A percentile compares a stretch with the other conserved stretches of the same genome.
These are phyloP conservation scores for Oreochromis spilurus DNA, from an alignment of 2,113 vertebrate genomes.

Conservation along the genomic window DNA sequence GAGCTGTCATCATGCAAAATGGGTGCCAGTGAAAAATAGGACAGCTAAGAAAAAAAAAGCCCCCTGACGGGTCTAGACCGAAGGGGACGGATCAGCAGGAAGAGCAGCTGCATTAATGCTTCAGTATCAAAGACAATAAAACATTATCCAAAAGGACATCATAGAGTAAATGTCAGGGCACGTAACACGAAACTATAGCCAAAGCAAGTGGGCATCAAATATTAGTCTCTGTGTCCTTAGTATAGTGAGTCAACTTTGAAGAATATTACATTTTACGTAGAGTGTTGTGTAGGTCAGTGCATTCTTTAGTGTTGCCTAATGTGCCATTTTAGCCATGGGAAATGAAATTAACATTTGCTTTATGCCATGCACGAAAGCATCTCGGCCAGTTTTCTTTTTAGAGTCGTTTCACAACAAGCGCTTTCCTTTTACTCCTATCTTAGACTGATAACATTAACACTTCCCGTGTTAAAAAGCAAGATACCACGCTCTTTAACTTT, in stretches of 20 bases:
- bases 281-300: neutral
- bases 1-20: constrained; percentile 20
- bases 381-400: neutral
- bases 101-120: constrained; percentile 20
- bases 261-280: neutral
- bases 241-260: neutral
- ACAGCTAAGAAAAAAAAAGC: constrained; percentile 52
- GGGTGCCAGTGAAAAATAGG: neutral
- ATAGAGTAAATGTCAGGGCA: neutral
- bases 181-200: neutral
- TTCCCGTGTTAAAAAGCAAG: neutral
- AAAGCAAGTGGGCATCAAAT: neutral
- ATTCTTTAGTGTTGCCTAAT: neutral
- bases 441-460: neutral
- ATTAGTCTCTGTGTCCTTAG: neutral
- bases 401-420: neutral
- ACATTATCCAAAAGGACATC: neutral
- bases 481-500: neutral
- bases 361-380: too few relatives aligned
- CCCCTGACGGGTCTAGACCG: neutral
- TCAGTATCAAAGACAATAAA: neutral
- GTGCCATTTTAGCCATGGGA: too few relatives aligned
- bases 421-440: neutral
- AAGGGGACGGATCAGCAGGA: neutral
- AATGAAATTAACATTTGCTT: neutral